Evolutionary conservation across 2,113 vertebrate genomes (phyloP), one percentile per base, ranked within the genome.

Genomic region (Ceyx cyanopectus): DNA sequence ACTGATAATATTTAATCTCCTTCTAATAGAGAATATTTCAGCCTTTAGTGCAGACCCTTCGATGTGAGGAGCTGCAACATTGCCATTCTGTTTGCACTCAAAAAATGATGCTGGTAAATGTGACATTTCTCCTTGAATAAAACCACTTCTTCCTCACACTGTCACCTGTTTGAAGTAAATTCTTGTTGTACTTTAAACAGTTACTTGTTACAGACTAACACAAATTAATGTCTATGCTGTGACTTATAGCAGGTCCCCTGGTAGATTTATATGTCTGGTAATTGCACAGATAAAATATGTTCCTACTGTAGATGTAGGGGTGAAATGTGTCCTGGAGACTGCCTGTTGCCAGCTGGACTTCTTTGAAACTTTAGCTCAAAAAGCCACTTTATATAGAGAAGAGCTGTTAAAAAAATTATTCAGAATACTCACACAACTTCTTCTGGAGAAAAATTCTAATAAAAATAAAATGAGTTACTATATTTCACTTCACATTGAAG

Each of bases 1-100:
- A 73, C 48, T 82, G 89, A 91, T 94, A 89, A 48, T 77, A 94
- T 87, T 92, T 96, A 74, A 89, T 79, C 89, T 91, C 60, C 56
- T 91, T 74, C 51, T 23, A 89, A 76, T 34, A 60, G 14, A 82
- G 67, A 77, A 80, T 51, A 37, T 82, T 77, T 68, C 66, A 89
- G 62, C 20, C 62, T 84, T 89, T 89, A 92, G 81, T 82, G 27
- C 24, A 73, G 27, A 20, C 18, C 21, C 18, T 89, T 79, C 58
- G 82, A 92, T 22, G 41, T 67, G 67, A 89, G 34, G 63, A 91
- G 40, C 67, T 85, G 67, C 87, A 76, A 66, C 45, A 66, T 85
- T 92, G 58, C 41, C 62, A 21, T 57, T 34, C 56, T 89, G 56
- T 84, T 85, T 87, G 67, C 37, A 48, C 74, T 87, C 70, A 85